Percentiles rank a stretch among this genome's conserved stretches.
These are phyloP conservation scores for Caenorhabditis remanei DNA, from an alignment of 1,140 invertebrate species.

Conservation along the genomic window DNA sequence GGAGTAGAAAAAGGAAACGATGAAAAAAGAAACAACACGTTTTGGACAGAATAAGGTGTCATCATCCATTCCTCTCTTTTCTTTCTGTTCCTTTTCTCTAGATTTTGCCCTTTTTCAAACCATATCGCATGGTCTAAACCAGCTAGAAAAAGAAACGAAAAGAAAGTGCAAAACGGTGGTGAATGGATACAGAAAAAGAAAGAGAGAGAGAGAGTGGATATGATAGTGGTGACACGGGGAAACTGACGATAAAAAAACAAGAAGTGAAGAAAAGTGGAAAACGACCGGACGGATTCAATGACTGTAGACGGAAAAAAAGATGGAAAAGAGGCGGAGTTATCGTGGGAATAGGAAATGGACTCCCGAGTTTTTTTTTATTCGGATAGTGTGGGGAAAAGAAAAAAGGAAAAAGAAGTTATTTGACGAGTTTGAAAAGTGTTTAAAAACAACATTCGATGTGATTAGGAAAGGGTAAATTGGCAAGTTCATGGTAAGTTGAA, in stretches of 20 bases:
- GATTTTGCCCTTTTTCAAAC: constrained; percentile 27
- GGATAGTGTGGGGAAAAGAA: background rate
- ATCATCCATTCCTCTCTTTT: constrained; percentile 8
- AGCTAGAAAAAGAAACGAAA: constrained; percentile 8
- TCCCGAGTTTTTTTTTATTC: background rate
- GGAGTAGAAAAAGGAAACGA: background rate
- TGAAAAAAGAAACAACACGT: constrained; percentile 41
- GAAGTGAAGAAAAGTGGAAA: background rate
- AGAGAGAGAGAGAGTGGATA: background rate
- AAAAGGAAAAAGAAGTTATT: background rate
- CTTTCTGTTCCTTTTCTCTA: background rate
- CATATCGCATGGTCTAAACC: background rate
- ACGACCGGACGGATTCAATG: constrained; percentile 35
- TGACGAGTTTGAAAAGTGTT: background rate
- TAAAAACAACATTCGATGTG: background rate
- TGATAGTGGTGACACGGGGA: constrained; percentile 27
- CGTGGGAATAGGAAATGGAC: background rate
- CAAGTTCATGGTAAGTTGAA: no score
- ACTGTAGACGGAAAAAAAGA: background rate
- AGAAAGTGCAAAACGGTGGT: constrained; percentile 10
- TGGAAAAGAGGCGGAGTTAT: background rate
- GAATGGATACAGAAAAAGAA: background rate
- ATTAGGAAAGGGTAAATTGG: background rate
- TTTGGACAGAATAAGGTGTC: constrained; percentile 16
- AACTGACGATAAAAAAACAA: background rate